Evolutionary conservation across 2,888 invertebrate genomes (phyloP).

Genomic region (Hirtodrosophila cameraria): DNA sequence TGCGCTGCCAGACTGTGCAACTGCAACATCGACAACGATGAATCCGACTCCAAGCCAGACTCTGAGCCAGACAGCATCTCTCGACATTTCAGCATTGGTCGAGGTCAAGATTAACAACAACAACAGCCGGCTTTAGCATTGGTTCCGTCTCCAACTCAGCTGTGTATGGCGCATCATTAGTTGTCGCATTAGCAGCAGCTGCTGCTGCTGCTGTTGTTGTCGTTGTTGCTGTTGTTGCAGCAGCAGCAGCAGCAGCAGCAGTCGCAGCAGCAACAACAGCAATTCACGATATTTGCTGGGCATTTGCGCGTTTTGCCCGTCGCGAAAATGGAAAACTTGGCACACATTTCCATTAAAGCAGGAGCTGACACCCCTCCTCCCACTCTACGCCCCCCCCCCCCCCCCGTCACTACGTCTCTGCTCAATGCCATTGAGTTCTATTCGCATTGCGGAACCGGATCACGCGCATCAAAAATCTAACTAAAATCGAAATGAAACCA

Average conservation of each 20-base stretch:
- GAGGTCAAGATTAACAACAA: constrained; percentile 70
- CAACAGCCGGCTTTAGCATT: constrained; percentile 36
- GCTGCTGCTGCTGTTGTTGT: constrained; percentile 19
- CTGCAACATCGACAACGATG: constrained; percentile 2
- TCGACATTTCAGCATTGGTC: constrained; percentile 64
- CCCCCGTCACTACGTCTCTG: background rate
- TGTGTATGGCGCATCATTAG: constrained; percentile 55
- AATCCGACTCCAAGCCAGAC: constrained; percentile 8
- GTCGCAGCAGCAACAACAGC: constrained; percentile 24
- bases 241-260: constrained; percentile 31
- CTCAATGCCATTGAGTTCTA: constrained; percentile 23
- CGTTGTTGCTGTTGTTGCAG: no score
- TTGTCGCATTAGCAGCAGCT: constrained; percentile 55
- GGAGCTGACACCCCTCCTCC: constrained; percentile 5
- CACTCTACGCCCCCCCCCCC: background rate
- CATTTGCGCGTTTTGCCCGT: constrained; percentile 25
- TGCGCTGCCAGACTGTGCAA: constrained; percentile 51
- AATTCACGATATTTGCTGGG: constrained; percentile 38
- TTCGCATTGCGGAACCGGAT: constrained; percentile 56
- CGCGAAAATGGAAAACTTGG: constrained; percentile 58
- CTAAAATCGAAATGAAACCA: constrained; percentile 49
- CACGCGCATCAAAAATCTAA: constrained; percentile 42
- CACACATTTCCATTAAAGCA: constrained; percentile 67
- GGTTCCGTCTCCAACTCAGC: constrained; percentile 45
- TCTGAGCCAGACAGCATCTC: constrained; percentile 33